Conservation (phyloP, 2,888 invertebrate species). For the Synergus japonicus region DNA sequence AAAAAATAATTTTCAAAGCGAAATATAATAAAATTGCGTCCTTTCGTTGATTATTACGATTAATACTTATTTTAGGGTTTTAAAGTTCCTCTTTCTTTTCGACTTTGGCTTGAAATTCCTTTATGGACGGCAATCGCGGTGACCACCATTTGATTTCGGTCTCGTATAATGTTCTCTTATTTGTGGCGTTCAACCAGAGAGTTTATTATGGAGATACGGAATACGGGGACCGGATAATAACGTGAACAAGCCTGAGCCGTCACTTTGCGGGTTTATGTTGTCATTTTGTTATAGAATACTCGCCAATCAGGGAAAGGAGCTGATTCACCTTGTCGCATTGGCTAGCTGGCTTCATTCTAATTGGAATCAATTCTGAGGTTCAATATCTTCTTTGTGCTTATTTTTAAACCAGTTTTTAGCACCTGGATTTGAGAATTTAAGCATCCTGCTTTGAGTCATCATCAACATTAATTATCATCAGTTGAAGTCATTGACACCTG, state of each 20-base stretch:
- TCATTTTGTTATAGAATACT: slow-evolving; percentile 51
- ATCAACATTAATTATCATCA: not conserved
- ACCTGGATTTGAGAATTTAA: slow-evolving; percentile 4
- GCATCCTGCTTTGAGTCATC: not conserved
- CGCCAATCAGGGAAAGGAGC: slow-evolving; percentile 15
- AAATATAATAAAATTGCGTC: too few relatives aligned
- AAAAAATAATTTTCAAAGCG: too few relatives aligned
- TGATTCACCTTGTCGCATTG: slow-evolving; percentile 11
- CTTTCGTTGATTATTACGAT: not conserved
- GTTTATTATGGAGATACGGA: slow-evolving; percentile 50
- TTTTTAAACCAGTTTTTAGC: slow-evolving; percentile 13
- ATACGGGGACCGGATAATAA: slow-evolving; percentile 63
- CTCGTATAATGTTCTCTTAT: slow-evolving; percentile 20
- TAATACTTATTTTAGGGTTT: not conserved
- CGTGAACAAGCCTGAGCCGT: slow-evolving; percentile 61
- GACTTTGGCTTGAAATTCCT: not conserved
- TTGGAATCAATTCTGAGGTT: slow-evolving; percentile 32
- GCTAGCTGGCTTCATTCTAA: not conserved
- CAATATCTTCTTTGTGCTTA: slow-evolving; percentile 16
- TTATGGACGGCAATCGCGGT: not conserved
- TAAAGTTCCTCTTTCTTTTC: not conserved
- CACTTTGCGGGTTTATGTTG: slow-evolving; percentile 68
- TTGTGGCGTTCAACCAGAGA: slow-evolving; percentile 8
- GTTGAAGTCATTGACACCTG: not conserved
- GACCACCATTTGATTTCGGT: slow-evolving; percentile 19